Base-by-base conservation (phyloP, 2,797 vertebrate genomes). In the Sebastolobus alascanus region DNA sequence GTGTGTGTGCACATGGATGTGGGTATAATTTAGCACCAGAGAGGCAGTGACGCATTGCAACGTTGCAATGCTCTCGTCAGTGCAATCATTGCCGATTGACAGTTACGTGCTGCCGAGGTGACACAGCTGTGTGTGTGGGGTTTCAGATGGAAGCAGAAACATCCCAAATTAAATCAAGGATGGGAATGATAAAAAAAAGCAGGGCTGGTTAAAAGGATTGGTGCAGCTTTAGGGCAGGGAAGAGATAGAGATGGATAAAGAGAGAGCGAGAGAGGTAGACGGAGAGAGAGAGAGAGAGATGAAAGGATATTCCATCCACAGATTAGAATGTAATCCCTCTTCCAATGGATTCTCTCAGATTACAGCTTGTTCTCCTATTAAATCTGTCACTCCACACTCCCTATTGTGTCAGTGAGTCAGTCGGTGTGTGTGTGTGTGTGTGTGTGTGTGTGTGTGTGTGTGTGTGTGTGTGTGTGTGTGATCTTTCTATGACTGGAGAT, bases 341-440 rank as follows among this genome's bases (percentile, higher is more conserved):
- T 82, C 88, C 80, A 93, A 89, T 88, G 90, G 90, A 94, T 93
- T 94, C 85, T 73, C 81, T 86, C 86, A 93, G 93, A 93, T 94
- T 94, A 93, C 89, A 93, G 73, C 86, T 87, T 93, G 91, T 91
- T 92, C 86, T 81, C 73, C 87, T 87, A 88, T 93, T 92, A 94
- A 93, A 93, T 88, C 87, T 90, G 91, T 84, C 90, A 90, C 85
- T 81, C 63, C 75, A 82, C 52, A 77, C 74, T 76, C 67, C 63
- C 81, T 18, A 67, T 64, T 79, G 85, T 89, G 84, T 84, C 68
- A 70, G 76, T 56, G 73, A 85, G 54, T 79, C 73, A 38, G 80
- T 31, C 12, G 1, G 40, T 11, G 29, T 18, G 40, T 35, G 59
- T 61, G 59, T 35, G 29, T 33, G 59, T 60, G 22, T 27, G 22